Base-by-base conservation (phyloP, 2,797 vertebrate genomes). In the Monodelphis domestica region DNA sequence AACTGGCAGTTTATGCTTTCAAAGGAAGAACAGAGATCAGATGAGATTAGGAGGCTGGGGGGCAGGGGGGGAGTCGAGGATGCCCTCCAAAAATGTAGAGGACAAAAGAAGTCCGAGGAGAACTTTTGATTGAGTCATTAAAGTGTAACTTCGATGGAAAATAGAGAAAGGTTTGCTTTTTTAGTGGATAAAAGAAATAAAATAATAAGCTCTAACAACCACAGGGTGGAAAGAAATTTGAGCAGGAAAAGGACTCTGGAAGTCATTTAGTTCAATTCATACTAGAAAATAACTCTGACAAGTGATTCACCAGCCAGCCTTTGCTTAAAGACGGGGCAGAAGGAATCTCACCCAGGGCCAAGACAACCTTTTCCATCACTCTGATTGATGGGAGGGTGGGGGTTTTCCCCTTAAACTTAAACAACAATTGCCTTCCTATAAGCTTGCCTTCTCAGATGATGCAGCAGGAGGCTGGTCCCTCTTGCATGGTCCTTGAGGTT, bases 161-260 rank as follows among this genome's bases (percentile, higher is more conserved):
- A 91, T 26, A 70, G 12, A 89, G 90, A 90, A 90, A 92, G 26
- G n/a, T 70, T 52, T 92, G 2, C 38, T 90, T 93, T 87, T 94
- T 59, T 95, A 59, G 56, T 87, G 26, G 92, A 91, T n/a, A 94
- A 89, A 6, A 91, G 52, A 95, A 89, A 96, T 70, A 88, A 89
- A 88, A 92, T 91, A 45, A 84, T 26, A 84, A 78, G 70, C 0
- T 59, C 5, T 0, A 93, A 21, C 91, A 88, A 52, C 10, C 53
- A 53, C 92, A 93, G 95, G 30, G 63, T 54, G 70, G 33, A 17
- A 55, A 21, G 93, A 10, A 50, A 87, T 90, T 24, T 52, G 51
- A 93, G 90, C 89, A 59, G 93, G 4, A 11, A 89, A 92, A 94
- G 51, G 3, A 55, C 2, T 12, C 54, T 87, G 91, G 63, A 78